phyloP scores from a whole-genome alignment of 2,113 vertebrate species.

The Dermatemys mawii region DNA sequence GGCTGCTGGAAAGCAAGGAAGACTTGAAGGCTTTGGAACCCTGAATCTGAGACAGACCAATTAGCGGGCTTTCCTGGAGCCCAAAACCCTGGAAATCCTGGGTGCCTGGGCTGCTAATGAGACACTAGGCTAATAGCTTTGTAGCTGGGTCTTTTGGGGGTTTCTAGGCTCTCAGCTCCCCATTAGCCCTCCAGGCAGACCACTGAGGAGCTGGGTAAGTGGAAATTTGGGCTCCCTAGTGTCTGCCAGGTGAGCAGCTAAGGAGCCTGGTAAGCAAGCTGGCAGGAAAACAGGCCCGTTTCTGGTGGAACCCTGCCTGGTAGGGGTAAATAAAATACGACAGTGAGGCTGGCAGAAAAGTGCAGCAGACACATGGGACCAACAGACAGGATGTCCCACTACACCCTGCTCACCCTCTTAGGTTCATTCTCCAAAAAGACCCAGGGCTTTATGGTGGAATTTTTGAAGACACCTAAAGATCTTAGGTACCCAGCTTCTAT shows the following conservation, averaged over 20 bases:
- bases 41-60: too few relatives aligned
- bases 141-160: neutral
- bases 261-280: too few relatives aligned
- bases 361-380: neutral
- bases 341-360: neutral
- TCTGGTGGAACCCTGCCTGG: too few relatives aligned
- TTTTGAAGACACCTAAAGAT: neutral
- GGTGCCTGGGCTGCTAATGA: fast-evolving
- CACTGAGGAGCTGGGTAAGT: too few relatives aligned
- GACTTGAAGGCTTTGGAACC: too few relatives aligned
- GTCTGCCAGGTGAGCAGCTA: too few relatives aligned
- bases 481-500: neutral
- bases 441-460: neutral
- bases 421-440: neutral
- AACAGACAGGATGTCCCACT: neutral
- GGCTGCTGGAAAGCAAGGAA: too few relatives aligned
- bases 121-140: fast-evolving
- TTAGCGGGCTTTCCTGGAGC: fast-evolving
- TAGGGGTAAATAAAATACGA: neutral
- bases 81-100: neutral
- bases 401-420: neutral
- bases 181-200: neutral
- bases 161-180: neutral
- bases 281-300: too few relatives aligned
- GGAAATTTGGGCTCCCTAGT: too few relatives aligned